Percentiles rank a stretch among this genome's conserved stretches.
These are phyloP conservation scores for Tortrix viridana DNA, from an alignment of 2,888 invertebrate genomes.

Conservation along the genomic window DNA sequence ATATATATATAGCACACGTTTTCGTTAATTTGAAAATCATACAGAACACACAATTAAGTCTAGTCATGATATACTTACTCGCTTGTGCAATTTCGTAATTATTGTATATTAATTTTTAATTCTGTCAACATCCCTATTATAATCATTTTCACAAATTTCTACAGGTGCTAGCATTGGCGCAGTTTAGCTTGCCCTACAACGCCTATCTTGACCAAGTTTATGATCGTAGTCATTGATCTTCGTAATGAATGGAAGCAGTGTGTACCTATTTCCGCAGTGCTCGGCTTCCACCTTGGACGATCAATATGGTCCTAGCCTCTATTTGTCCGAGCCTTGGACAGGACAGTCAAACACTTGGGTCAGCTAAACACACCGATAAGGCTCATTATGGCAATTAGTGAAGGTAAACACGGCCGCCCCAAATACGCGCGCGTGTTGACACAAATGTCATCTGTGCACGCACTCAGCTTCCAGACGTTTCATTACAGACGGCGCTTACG, in stretches of 20 bases:
- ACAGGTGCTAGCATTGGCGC: too few relatives aligned
- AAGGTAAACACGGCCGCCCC: constrained; percentile 72
- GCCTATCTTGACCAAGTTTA: too few relatives aligned
- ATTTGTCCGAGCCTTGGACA: constrained; percentile 51
- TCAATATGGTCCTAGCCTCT: neutral
- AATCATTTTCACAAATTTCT: too few relatives aligned
- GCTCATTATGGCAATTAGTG: constrained; percentile 78
- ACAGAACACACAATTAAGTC: too few relatives aligned
- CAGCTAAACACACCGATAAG: constrained; percentile 69
- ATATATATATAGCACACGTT: too few relatives aligned
- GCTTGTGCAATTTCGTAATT: too few relatives aligned
- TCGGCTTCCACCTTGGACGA: neutral
- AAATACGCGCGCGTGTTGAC: constrained; percentile 56
- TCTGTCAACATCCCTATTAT: too few relatives aligned
- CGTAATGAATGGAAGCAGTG: neutral
- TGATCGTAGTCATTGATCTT: too few relatives aligned
- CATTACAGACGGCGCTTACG: constrained; percentile 6
- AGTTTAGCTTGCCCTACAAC: too few relatives aligned
- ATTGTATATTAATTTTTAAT: too few relatives aligned
- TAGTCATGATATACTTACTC: too few relatives aligned
- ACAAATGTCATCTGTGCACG: constrained; percentile 43
- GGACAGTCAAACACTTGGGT: constrained; percentile 66
- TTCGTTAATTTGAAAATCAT: too few relatives aligned
- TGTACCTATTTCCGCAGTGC: constrained; percentile 1
- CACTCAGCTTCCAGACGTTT: constrained; percentile 11